Conservation (phyloP, 2,888 invertebrate genomes). For the Tortrix viridana region DNA sequence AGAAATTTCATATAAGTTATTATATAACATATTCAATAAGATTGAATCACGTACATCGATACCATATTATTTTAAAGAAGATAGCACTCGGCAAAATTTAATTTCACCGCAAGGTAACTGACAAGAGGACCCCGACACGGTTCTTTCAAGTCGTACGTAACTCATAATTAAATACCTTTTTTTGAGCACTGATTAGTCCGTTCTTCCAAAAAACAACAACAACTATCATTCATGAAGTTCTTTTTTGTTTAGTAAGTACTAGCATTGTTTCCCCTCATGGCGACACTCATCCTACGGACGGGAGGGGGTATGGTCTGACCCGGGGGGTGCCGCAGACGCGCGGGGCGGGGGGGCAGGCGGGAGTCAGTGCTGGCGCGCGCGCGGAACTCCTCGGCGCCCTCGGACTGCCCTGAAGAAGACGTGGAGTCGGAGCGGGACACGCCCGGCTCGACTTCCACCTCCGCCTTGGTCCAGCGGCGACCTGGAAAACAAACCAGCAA, state of each 20-base stretch:
- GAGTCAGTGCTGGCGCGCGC: constrained; percentile 90
- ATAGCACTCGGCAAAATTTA: too few species aligned
- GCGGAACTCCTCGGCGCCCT: constrained; percentile 84
- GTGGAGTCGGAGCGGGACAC: constrained; percentile 67
- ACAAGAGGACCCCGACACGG: too few species aligned
- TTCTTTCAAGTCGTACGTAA: too few species aligned
- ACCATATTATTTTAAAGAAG: too few species aligned
- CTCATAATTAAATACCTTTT: too few species aligned
- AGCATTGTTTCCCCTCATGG: constrained; percentile 87
- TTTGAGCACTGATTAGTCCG: too few species aligned
- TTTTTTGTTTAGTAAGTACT: constrained; percentile 63
- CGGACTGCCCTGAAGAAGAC: constrained; percentile 68
- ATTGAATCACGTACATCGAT: too few species aligned
- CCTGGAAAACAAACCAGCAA: constrained; percentile 59
- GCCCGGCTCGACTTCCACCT: constrained; percentile 81
- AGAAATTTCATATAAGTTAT: too few species aligned
- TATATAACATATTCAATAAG: too few species aligned
- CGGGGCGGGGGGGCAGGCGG: constrained; percentile 82
- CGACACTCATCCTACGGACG: constrained; percentile 90
- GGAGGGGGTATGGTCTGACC: constrained; percentile 76
- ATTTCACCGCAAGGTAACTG: too few species aligned
- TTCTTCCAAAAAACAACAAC: too few species aligned
- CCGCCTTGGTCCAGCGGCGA: constrained; percentile 86
- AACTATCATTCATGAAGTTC: too few species aligned
- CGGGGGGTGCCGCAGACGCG: constrained; percentile 82